Base-by-base conservation (phyloP, 2,113 vertebrate genomes). In the Bubo bubo region DNA sequence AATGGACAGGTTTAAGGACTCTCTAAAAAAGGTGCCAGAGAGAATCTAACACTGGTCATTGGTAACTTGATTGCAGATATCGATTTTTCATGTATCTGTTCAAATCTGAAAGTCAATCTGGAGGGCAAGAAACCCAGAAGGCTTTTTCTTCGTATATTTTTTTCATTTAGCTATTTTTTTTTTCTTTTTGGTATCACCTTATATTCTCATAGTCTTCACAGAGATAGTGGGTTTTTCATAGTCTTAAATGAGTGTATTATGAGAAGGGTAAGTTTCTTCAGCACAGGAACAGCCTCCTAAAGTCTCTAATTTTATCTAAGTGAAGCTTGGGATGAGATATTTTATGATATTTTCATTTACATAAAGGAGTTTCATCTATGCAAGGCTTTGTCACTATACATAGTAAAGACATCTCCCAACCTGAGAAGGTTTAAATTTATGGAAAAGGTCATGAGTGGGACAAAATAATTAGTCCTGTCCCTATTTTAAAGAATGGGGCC, bases 401-500 rank as follows among this genome's bases (percentile, higher is more conserved):
- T 7, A 53, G 5, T 24, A 68, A 79, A 91, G 35, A 55, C 3
- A 19, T 30, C 5, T 79, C 15, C 5, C 23, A 55, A 27, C 6
- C 5, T 34, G 9, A 55, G 16, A 58, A 39, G 3, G 7, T 16
- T 50, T 18, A 7, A n/a, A 32, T 37, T n/a, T 64, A 10, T 39
- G 14, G 37, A 62, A 68, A 67, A 79, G 19, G 0, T n/a, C 11
- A 47, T 41, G 8, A 58, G 4, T 32, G 14, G 12, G 30, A 72
- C 4, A 47, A 87, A 67, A 39, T 0, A 2, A n/a, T 73, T 66
- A 58, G 5, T 49, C 8, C 4, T 60, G 27, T 71, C 49, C 10
- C 4, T 60, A 0, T 45, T 76, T 35, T n/a, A 80, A 55, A 62
- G 34, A 45, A 41, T 30, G 7, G 10, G 4, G 1, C 12, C 12